Base-by-base conservation (phyloP, 2,888 invertebrate genomes). In the Lomographa bimaculata region DNA sequence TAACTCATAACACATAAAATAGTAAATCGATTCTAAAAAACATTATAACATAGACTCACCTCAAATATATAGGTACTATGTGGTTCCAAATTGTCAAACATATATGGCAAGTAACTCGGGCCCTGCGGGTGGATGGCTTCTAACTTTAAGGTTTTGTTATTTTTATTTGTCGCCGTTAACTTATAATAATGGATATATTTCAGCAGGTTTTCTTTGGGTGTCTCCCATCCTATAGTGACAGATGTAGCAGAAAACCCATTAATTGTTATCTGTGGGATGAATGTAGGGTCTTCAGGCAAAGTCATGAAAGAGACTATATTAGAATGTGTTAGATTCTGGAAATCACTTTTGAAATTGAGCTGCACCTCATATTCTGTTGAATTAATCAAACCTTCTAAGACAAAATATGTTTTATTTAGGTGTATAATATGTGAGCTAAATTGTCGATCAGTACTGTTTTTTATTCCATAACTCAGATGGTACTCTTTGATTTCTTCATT, bases 31-130 rank as follows among this genome's bases (percentile, higher is more conserved):
- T n/a, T n/a, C n/a, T n/a, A n/a, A n/a, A n/a, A n/a, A n/a, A n/a
- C n/a, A n/a, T n/a, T n/a, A n/a, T n/a, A n/a, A n/a, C n/a, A n/a
- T 24, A 21, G 5, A 0, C 62, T 60, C 59, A 93, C 94, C 90
- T 93, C 92, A 70, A 97, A 96, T 47, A 92, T 90, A 61, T 97
- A 97, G 12, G 92, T 94, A 14, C 95, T 96, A 7, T 95, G 94
- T 0, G 96, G 94, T 54, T 93, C 91, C 30, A 97, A 80, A 66
- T 94, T 92, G 19, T 91, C 91, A 68, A 97, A 96, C 91, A 96
- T 94, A 57, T 95, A 96, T 0, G 94, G 92, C 37, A 93, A 85
- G 57, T 93, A 93, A 10, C 90, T 84, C 0, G 90, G 90, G 42
- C 94, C 93, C 6, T 92, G 90, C 6, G 92, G 90, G 63, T 94